Evolutionary conservation across 1,140 invertebrate species (phyloP).

Genomic region (Eumeta japonica): DNA sequence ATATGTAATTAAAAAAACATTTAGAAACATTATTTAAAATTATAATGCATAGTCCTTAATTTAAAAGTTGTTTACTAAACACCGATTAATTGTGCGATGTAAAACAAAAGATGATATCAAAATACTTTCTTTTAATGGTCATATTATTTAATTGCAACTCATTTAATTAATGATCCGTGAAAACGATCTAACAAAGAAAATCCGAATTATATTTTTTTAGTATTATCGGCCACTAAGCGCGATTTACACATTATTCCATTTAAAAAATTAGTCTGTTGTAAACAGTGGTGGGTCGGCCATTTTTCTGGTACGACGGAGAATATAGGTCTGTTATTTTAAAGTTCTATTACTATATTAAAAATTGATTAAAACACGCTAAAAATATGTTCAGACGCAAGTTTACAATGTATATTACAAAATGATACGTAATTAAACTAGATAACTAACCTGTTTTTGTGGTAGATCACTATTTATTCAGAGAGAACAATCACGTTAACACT

Average conservation of each 20-base stretch:
- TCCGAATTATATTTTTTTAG: not conserved
- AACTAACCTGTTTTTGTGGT: slow-evolving; percentile 51
- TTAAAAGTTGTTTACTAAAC: not conserved
- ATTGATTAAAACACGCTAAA: slow-evolving; percentile 29
- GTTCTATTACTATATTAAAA: slow-evolving; percentile 26
- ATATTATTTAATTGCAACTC: not conserved
- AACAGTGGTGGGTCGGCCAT: slow-evolving; percentile 57
- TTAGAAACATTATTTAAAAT: too few species aligned
- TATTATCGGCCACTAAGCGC: not conserved
- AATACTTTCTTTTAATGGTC: not conserved
- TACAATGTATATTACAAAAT: slow-evolving; percentile 24
- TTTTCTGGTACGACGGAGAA: slow-evolving; percentile 52
- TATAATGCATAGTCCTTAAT: not conserved
- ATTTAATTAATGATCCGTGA: not conserved
- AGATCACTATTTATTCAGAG: slow-evolving; percentile 52
- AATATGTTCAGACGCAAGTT: slow-evolving; percentile 43
- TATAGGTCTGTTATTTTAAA: slow-evolving; percentile 50
- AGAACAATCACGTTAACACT: slow-evolving; percentile 48
- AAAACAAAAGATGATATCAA: not conserved
- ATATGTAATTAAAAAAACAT: not conserved
- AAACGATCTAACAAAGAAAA: not conserved
- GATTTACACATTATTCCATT: slow-evolving; percentile 6
- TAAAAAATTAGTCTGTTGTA: slow-evolving; percentile 43
- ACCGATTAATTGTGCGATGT: too few species aligned
- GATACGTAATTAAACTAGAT: slow-evolving; percentile 39